These are phyloP conservation scores for Heterodera schachtii DNA, from an alignment of 1,140 invertebrate species.

Conservation along the genomic window DNA sequence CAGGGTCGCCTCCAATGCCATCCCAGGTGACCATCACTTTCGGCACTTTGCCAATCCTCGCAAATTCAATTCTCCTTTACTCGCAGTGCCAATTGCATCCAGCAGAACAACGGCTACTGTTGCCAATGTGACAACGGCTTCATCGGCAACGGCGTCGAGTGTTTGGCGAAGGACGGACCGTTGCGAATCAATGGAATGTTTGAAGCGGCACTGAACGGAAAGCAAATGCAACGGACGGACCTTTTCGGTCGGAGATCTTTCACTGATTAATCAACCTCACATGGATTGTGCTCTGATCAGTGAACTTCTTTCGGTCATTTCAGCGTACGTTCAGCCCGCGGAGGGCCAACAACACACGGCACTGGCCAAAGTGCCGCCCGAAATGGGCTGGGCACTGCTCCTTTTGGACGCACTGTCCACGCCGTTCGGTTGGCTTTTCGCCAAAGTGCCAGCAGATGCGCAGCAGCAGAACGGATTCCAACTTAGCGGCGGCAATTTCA, in stretches of 20 bases:
- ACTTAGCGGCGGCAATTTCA: slow-evolving; percentile 41
- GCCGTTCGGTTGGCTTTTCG: slow-evolving; percentile 88
- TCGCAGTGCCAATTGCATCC: slow-evolving; percentile 12
- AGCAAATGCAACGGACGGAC: slow-evolving; percentile 77
- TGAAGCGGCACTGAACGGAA: slow-evolving; percentile 78
- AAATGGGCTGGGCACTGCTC: slow-evolving; percentile 79
- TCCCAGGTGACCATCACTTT: neutral
- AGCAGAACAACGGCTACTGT: slow-evolving; percentile 77
- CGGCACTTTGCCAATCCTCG: neutral
- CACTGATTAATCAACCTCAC: no score
- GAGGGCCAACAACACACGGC: slow-evolving; percentile 89
- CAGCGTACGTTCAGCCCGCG: slow-evolving; percentile 79
- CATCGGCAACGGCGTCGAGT: slow-evolving; percentile 87
- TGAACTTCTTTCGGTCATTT: neutral
- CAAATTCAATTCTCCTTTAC: neutral
- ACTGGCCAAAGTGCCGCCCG: slow-evolving; percentile 76
- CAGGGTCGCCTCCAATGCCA: slow-evolving; percentile 30
- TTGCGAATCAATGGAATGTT: slow-evolving; percentile 83
- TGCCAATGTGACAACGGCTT: slow-evolving; percentile 79
- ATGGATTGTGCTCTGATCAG: no score
- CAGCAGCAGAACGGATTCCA: slow-evolving; percentile 45
- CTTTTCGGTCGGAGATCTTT: slow-evolving; percentile 75
- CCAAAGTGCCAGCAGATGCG: slow-evolving; percentile 67
- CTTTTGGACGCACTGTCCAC: slow-evolving; percentile 78
- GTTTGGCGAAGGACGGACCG: slow-evolving; percentile 69